Conservation (phyloP, 2,797 vertebrate species). For the Pygocentrus nattereri region DNA sequence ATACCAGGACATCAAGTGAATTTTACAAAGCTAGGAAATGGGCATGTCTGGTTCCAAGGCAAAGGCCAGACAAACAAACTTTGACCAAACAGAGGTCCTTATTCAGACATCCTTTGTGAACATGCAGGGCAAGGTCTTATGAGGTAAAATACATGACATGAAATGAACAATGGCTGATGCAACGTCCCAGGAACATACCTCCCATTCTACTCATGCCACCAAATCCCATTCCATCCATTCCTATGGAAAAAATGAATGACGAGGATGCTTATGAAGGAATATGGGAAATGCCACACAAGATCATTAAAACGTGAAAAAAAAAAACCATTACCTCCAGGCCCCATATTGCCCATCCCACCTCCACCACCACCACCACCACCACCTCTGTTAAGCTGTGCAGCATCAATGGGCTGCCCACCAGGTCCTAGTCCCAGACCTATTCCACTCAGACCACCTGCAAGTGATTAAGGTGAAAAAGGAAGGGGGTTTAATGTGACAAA, state of each 20-base stretch:
- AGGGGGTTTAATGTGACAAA: no score
- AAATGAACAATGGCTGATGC: constrained; percentile 21
- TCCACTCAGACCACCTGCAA: constrained; percentile 94
- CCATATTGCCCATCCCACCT: constrained; percentile 92
- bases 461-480: no score
- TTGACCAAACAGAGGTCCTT: not conserved
- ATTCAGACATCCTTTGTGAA: not conserved
- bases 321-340: constrained; percentile 82
- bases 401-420: constrained; percentile 96
- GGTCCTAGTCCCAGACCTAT: constrained; percentile 95
- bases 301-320: not conserved
- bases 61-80: not conserved
- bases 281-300: not conserved
- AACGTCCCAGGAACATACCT: constrained; percentile 77
- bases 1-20: no score
- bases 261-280: constrained; percentile 20
- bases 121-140: not conserved
- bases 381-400: constrained; percentile 90
- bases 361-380: no score
- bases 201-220: constrained; percentile 95
- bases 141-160: not conserved
- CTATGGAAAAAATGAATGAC: constrained; percentile 72
- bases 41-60: no score
- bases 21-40: no score
- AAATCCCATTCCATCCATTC: constrained; percentile 96